Base-by-base conservation (phyloP, 30 jellyfish, hydroid and myxozoan genomes). In the Aurelia sp. region DNA sequence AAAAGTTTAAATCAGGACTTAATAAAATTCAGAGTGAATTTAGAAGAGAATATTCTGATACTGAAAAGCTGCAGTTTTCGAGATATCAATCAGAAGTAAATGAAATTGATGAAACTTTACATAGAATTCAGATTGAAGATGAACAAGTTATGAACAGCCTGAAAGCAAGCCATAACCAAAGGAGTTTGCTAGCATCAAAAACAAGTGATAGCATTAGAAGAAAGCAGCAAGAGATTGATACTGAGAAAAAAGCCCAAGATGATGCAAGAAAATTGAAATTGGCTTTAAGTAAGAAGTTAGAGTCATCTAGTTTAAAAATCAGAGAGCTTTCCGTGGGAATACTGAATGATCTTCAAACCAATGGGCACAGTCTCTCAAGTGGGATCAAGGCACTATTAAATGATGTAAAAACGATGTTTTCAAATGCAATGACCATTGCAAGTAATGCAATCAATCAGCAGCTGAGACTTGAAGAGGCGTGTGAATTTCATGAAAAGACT, bases 381-480 rank as follows among this genome's bases (percentile, higher is more conserved):
- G 86, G 63, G 11, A 19, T 69, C 41, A 69, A 60, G 51, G 18
- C 21, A 69, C 35, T 67, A 0, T 20, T 18, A 20, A 6, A 55
- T 16, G 76, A 10, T 13, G 63, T 61, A 27, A 24, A 22, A 76
- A 4, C 20, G 0, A 10, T 76, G 27, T 60, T 31, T 76, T 33
- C 15, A 5, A 35, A 61, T 16, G 87, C 77, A 9, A 75, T 63
- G 35, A 74, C 38, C 1, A 35, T 60, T 35, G 92, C 72, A 1
- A 51, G 20, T 0, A 31, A 53, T 7, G 92, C 92, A 2, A 38
- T 69, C 2, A 62, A 40, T 27, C 57, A 68, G 15, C 92, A 82
- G 48, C 55, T 35, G 6, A 64, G 63, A 10, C 60, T 82, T 8
- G 80, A 33, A 41, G 92, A 82, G 59, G 78, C 86, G 33, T 48